Conservation (phyloP, 2,888 invertebrate genomes). For the Resseliella maxima region DNA sequence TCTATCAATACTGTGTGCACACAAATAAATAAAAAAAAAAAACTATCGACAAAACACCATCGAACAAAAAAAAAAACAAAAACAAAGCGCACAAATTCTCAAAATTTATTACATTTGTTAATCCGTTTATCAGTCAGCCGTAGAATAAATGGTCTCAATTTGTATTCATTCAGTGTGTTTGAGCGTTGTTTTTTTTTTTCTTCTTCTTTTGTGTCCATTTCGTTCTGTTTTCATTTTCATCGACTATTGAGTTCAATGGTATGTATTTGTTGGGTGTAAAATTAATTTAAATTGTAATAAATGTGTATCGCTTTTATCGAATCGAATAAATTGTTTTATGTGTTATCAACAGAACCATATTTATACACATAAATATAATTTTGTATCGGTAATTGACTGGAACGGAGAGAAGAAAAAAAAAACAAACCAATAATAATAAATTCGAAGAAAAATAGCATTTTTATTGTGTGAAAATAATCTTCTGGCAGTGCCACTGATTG, state of each 20-base stretch:
- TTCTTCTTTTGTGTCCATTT: not conserved
- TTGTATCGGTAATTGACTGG: not conserved
- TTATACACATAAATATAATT: not conserved
- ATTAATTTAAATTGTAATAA: conserved; percentile 3
- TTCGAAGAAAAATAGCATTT: not conserved
- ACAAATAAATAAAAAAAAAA: not conserved
- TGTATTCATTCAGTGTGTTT: not conserved
- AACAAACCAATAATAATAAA: not conserved
- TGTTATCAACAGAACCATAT: not conserved
- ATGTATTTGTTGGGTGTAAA: not conserved
- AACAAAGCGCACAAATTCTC: too few species aligned
- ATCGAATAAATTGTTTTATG: not conserved
- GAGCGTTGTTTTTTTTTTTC: too few species aligned
- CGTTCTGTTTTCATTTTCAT: not conserved
- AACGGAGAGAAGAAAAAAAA: not conserved
- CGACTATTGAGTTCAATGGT: conserved; percentile 18
- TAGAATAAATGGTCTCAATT: not conserved
- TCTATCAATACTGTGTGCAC: not conserved
- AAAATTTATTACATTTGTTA: conserved; percentile 26
- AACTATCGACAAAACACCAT: not conserved
- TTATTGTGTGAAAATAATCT: not conserved
- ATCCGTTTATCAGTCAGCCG: not conserved
- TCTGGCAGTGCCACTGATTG: too few species aligned
- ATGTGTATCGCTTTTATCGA: not conserved
- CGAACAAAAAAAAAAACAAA: not conserved